A percentile compares a stretch with the other conserved stretches of the same genome.
Evolutionary conservation across 2,797 vertebrate species (phyloP).

Genomic region (Xenops minutus): DNA sequence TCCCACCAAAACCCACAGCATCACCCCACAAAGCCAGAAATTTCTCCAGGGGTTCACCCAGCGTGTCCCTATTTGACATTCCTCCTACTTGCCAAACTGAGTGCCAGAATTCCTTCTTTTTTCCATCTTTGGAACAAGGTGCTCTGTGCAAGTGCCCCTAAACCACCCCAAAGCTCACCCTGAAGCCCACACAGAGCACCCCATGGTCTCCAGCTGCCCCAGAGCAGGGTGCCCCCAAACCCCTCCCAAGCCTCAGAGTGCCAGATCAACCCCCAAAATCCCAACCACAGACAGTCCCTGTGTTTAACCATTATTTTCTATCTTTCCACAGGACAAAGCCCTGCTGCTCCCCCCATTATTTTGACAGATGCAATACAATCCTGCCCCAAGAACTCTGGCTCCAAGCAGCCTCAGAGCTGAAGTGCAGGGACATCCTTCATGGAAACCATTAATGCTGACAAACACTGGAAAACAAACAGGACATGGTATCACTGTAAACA

Average conservation of each 20-base stretch:
- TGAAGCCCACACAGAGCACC: neutral
- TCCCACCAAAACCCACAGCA: neutral
- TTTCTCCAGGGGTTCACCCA: neutral
- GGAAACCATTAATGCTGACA: conserved; percentile 24
- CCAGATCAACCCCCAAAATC: neutral
- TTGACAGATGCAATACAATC: neutral
- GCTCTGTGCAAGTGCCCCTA: neutral
- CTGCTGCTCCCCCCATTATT: neutral
- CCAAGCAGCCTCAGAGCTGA: neutral
- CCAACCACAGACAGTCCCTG: neutral
- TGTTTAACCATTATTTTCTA: neutral
- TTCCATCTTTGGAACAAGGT: neutral
- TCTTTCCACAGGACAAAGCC: neutral
- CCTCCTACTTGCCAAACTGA: rapidly evolving
- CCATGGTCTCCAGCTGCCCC: rapidly evolving
- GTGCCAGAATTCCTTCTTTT: neutral
- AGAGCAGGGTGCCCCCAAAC: neutral
- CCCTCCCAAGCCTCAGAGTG: neutral
- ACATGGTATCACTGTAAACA: neutral
- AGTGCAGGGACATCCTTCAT: neutral
- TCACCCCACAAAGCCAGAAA: neutral
- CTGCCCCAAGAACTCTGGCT: neutral
- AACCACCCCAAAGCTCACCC: rapidly evolving
- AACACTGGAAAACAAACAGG: neutral
- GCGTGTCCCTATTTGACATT: rapidly evolving